These are phyloP conservation scores for Ormyrus rosae DNA, from an alignment of 2,888 invertebrate genomes.

Conservation along the genomic window DNA sequence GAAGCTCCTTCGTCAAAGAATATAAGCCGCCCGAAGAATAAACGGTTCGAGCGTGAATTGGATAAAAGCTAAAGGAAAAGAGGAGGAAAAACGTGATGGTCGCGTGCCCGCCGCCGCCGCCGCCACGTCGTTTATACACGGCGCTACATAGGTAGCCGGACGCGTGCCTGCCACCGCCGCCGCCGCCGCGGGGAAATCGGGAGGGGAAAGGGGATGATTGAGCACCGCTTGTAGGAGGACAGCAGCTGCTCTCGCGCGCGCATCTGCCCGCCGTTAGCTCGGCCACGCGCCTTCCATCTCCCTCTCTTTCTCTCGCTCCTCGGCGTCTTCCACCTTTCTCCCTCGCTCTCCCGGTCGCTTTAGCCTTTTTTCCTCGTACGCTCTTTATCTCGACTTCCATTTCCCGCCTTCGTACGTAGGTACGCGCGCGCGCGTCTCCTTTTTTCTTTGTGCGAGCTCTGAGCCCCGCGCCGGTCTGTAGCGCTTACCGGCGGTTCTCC, in stretches of 20 bases:
- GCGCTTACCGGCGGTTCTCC: too few relatives aligned
- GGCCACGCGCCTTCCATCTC: conserved; percentile 24
- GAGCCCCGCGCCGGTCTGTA: too few relatives aligned
- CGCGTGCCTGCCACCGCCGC: conserved; percentile 9
- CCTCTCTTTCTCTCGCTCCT: conserved; percentile 3
- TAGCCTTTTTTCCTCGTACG: conserved; percentile 20
- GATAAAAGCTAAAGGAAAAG: background rate
- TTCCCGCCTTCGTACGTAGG: conserved; percentile 49
- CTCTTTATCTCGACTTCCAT: conserved; percentile 56
- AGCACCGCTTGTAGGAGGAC: conserved; percentile 76
- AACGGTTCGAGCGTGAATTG: background rate
- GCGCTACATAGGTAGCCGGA: background rate
- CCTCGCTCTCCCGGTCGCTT: conserved; percentile 46
- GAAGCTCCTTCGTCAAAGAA: background rate
- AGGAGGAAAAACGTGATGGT: conserved; percentile 1
- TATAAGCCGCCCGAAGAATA: background rate
- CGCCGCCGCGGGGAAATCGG: conserved; percentile 6
- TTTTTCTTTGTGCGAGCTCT: background rate
- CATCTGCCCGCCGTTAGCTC: conserved; percentile 60
- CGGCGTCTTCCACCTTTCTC: conserved; percentile 13
- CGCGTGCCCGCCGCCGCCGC: conserved; percentile 14
- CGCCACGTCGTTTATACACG: conserved; percentile 3
- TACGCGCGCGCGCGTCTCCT: background rate
- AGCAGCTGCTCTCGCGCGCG: conserved; percentile 72
- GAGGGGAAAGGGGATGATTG: conserved; percentile 67